These are phyloP conservation scores for Gallinago stenura DNA, from an alignment of 2,797 vertebrate species.

Conservation along the genomic window DNA sequence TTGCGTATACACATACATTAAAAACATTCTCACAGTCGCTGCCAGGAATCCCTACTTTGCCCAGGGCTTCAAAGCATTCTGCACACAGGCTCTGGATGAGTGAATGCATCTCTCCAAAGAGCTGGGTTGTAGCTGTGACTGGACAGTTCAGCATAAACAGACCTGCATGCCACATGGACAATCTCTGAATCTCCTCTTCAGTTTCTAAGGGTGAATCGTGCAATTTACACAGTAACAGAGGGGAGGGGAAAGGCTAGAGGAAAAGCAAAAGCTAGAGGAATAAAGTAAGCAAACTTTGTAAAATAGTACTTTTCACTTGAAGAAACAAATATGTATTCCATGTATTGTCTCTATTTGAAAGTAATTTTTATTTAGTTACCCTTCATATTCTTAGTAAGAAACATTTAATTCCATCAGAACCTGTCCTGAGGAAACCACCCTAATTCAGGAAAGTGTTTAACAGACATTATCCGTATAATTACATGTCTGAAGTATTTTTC, in stretches of 20 bases:
- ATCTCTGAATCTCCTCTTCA: neutral
- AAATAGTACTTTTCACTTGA: neutral
- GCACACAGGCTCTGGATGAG: accelerated
- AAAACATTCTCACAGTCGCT: neutral
- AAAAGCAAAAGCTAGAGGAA: neutral
- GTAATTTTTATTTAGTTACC: neutral
- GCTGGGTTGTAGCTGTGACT: neutral
- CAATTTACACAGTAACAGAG: neutral
- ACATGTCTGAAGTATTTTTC: neutral
- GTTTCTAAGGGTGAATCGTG: neutral
- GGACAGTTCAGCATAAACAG: neutral
- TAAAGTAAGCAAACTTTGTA: neutral
- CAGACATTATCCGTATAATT: neutral
- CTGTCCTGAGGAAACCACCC: neutral
- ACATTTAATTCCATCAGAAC: neutral
- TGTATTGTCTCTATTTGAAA: neutral
- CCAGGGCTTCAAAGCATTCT: neutral
- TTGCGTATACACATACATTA: neutral
- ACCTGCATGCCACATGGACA: neutral
- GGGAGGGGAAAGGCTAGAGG: neutral
- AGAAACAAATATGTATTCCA: neutral
- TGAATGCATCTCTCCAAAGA: neutral
- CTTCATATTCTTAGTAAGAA: neutral
- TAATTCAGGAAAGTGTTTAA: neutral
- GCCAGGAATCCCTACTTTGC: neutral